Evolutionary conservation across 2,113 vertebrate genomes (phyloP).

Genomic region (Melanerpes formicivorus): DNA sequence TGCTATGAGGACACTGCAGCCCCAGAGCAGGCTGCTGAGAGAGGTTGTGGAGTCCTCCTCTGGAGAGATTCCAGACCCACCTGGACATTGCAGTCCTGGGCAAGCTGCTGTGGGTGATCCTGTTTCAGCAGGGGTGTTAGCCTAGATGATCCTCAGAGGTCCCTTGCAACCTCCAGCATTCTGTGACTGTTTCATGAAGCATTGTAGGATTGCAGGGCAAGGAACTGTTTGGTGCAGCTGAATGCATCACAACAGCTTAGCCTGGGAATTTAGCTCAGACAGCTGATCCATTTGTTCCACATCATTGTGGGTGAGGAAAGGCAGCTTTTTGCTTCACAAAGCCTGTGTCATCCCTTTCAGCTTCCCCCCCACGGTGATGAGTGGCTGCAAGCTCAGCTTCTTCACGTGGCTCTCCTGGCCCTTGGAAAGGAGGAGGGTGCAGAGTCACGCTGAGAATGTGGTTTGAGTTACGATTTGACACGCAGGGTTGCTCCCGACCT

Average conservation of each 20-base stretch:
- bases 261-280: not conserved
- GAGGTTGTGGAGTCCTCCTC: no score
- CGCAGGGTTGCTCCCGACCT: not conserved
- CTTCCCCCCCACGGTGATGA: not conserved
- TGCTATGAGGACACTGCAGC: no score
- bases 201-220: not conserved
- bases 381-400: not conserved
- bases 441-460: not conserved
- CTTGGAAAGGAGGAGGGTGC: not conserved
- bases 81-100: no score
- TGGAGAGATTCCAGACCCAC: no score
- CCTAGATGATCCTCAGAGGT: no score
- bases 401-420: fast-evolving
- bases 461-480: not conserved
- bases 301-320: not conserved
- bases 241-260: not conserved
- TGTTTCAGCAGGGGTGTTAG: no score
- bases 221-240: not conserved
- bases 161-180: no score
- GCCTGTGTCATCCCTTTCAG: not conserved
- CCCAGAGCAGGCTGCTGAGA: no score
- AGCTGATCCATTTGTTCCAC: not conserved
- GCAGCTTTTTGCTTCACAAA: not conserved
- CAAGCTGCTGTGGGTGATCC: no score
- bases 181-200: not conserved